phyloP scores from a whole-genome alignment of 2,797 vertebrate genomes.

The Alfaro cultratus region DNA sequence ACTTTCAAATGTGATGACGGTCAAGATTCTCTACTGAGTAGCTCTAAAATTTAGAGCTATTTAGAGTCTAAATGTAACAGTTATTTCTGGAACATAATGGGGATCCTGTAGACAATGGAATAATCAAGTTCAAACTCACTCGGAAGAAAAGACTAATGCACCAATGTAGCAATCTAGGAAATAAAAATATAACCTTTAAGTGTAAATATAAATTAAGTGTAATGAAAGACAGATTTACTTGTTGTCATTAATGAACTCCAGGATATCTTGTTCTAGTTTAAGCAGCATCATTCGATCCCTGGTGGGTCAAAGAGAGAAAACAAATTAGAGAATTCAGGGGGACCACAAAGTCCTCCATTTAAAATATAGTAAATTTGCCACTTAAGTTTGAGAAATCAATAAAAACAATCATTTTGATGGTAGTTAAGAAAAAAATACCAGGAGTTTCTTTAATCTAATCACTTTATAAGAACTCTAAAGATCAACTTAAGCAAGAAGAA shows the following conservation, averaged over 20 bases:
- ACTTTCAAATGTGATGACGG: neutral
- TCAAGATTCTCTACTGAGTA: neutral
- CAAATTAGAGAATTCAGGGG: constrained; percentile 13
- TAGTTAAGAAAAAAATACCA: neutral
- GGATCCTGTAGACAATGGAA: neutral
- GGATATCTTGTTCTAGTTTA: constrained; percentile 99
- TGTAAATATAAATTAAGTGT: constrained; percentile 46
- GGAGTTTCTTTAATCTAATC: neutral
- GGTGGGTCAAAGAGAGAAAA: constrained; percentile 42
- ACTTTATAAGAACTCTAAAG: neutral
- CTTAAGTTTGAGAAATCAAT: neutral
- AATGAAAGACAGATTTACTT: constrained; percentile 85
- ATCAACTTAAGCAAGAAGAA: neutral
- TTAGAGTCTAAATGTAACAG: neutral
- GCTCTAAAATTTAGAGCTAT: neutral
- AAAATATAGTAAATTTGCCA: constrained; percentile 14
- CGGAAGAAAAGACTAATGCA: constrained; percentile 22
- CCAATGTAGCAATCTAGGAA: constrained; percentile 48
- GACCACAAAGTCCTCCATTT: constrained; percentile 9
- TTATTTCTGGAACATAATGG: neutral
- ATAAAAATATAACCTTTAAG: constrained; percentile 44
- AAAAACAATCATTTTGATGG: neutral
- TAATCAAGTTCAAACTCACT: constrained; percentile 1
- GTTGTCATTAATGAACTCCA: constrained; percentile 98
- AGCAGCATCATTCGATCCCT: constrained; percentile 99